phyloP scores from a whole-genome alignment of 2,888 invertebrate genomes.

The Germaria angustata region DNA sequence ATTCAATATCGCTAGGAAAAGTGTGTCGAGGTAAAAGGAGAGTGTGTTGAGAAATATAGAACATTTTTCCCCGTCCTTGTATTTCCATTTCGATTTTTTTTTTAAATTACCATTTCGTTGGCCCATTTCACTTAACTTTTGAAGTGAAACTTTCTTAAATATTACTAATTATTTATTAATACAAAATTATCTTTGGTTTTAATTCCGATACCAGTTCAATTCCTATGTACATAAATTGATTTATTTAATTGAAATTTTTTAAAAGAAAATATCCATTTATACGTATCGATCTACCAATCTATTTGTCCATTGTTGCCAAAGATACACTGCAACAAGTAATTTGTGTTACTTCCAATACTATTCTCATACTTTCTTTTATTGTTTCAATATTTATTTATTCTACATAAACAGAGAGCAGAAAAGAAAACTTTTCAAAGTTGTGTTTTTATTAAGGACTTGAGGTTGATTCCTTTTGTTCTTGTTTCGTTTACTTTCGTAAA shows the following conservation, averaged over 20 bases:
- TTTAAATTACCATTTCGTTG: too few species aligned
- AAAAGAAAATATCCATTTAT: background rate
- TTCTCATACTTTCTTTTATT: slow-evolving; percentile 3
- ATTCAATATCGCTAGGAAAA: too few species aligned
- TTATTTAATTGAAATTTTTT: slow-evolving; percentile 20
- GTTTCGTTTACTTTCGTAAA: background rate
- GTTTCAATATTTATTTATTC: background rate
- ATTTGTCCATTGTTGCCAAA: background rate
- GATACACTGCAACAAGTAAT: slow-evolving; percentile 26
- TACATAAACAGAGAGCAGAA: background rate
- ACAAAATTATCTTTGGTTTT: background rate
- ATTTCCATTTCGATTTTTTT: too few species aligned
- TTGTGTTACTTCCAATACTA: background rate
- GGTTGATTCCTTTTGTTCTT: background rate
- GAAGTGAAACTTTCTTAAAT: too few species aligned
- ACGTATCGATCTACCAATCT: background rate
- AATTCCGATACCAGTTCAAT: background rate
- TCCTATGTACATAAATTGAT: background rate
- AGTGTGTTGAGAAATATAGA: too few species aligned
- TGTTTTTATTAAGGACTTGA: background rate
- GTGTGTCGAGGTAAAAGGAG: too few species aligned
- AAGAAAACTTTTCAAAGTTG: background rate
- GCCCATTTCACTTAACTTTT: too few species aligned
- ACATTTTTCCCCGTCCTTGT: too few species aligned
- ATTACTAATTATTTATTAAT: too few species aligned